Evolutionary conservation across 2,797 vertebrate genomes (phyloP), one percentile per base, ranked within the genome.

Genomic region (Cichlasoma orientale): DNA sequence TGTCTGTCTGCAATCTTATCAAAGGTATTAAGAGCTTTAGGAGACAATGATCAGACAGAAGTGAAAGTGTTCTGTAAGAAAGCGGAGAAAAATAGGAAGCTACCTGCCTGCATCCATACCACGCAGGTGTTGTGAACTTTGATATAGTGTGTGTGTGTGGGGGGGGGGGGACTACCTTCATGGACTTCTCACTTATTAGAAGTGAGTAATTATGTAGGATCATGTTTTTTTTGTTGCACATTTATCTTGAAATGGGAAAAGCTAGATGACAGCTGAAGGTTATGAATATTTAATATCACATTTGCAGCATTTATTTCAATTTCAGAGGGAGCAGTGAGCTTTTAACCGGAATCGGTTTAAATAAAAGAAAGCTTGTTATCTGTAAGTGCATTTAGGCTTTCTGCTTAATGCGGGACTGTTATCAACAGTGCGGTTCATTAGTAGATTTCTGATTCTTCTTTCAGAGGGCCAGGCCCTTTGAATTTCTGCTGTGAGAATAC

Each of bases 361-460:
- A 89, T 86, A 85, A 89, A 90, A 86, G 82, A 78, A 83, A 77
- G 31, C 78, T 73, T 78, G 83, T 89, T 88, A 92, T 93, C 83
- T 84, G 70, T 80, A 79, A 88, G 79, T 84, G 79, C 81, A 85
- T 93, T 89, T 87, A 82, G 77, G 52, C 77, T 78, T 81, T 76
- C 71, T 77, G 80, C 75, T 75, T 85, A 88, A 90, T 89, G 59
- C 76, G 56, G 55, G 56, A 41, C 79, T 73, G 85, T 90, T 89
- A 88, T 88, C 79, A 86, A 38, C 38, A 13, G n/a, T 3, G 10
- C 1, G 25, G 70, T 82, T 91, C 79, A 89, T 92, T 90, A 89
- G 87, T 14, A 76, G 75, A 89, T 86, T 79, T 86, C 36, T 1
- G 19, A 86, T 81, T 74, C 80, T 61, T 74, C 74, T 86, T 77